Evolutionary conservation across 2,797 vertebrate genomes (phyloP).

Genomic region (Pipistrellus nathusii): DNA sequence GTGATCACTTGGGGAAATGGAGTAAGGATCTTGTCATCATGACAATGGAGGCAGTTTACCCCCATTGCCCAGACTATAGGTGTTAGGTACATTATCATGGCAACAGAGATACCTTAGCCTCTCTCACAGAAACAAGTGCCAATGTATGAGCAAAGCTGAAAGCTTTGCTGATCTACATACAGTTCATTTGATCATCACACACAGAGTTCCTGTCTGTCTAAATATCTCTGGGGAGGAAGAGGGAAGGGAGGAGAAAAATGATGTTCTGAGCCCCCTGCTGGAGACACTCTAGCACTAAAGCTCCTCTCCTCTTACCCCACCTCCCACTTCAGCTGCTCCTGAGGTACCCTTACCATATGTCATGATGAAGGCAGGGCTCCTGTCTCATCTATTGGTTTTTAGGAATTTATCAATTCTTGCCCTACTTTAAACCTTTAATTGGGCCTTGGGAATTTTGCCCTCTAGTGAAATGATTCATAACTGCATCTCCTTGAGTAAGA

Average conservation of each 20-base stretch:
- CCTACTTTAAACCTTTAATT: background rate
- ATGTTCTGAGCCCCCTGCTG: background rate
- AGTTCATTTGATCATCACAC: constrained; percentile 45
- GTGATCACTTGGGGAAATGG: constrained; percentile 60
- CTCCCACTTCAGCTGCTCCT: background rate
- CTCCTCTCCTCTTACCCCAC: background rate
- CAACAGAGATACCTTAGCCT: constrained; percentile 59
- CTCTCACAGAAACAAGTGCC: constrained; percentile 54
- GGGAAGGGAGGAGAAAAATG: background rate
- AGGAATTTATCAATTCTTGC: background rate
- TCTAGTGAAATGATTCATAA: constrained; percentile 68
- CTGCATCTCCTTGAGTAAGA: constrained; percentile 40
- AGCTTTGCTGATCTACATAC: constrained; percentile 40
- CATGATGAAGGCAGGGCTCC: background rate
- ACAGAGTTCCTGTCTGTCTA: constrained; percentile 43
- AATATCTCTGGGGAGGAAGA: background rate
- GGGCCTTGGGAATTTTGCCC: constrained; percentile 14
- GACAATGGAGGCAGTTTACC: constrained; percentile 68
- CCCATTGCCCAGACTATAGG: constrained; percentile 58
- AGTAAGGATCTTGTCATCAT: constrained; percentile 58
- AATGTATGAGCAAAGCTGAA: constrained; percentile 57
- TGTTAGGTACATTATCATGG: constrained; percentile 67
- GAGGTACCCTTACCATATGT: background rate
- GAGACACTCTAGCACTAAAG: background rate
- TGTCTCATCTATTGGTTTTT: background rate